Evolutionary conservation across 2,113 vertebrate genomes (phyloP).

Genomic region (Myanophis thanlyinensis): DNA sequence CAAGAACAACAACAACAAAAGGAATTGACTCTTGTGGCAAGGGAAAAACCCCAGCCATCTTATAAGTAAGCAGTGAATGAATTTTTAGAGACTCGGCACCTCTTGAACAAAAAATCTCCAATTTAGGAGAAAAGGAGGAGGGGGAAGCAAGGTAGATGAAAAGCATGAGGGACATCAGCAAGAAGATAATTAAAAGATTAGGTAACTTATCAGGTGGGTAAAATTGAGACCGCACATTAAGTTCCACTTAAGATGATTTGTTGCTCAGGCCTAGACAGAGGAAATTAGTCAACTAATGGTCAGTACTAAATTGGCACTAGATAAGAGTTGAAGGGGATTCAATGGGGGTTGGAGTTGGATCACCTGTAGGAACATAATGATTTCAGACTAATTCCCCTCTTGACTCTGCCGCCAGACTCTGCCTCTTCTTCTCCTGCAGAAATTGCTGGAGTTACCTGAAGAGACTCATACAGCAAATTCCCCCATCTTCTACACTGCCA

Average conservation of each 20-base stretch:
- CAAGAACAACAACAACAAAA: too few species aligned
- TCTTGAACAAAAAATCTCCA: neutral
- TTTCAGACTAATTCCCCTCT: neutral
- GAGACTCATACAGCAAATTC: neutral
- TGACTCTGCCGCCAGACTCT: neutral
- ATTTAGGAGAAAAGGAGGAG: neutral
- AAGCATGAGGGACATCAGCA: neutral
- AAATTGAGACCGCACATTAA: neutral
- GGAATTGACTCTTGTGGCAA: neutral
- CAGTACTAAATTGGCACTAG: neutral
- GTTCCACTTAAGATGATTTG: neutral
- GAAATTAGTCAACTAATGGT: neutral
- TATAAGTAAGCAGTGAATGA: neutral
- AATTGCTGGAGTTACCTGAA: neutral
- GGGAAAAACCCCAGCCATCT: neutral
- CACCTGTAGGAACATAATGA: neutral
- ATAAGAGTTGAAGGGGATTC: neutral
- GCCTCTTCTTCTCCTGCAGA: neutral
- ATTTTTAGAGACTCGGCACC: neutral
- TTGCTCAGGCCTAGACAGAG: neutral
- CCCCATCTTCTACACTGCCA: neutral
- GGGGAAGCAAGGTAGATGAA: neutral
- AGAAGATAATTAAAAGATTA: neutral
- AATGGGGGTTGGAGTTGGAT: neutral
- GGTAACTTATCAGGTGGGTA: neutral